Evolutionary conservation across 2,888 invertebrate genomes (phyloP).

Genomic region (Thera britannica): DNA sequence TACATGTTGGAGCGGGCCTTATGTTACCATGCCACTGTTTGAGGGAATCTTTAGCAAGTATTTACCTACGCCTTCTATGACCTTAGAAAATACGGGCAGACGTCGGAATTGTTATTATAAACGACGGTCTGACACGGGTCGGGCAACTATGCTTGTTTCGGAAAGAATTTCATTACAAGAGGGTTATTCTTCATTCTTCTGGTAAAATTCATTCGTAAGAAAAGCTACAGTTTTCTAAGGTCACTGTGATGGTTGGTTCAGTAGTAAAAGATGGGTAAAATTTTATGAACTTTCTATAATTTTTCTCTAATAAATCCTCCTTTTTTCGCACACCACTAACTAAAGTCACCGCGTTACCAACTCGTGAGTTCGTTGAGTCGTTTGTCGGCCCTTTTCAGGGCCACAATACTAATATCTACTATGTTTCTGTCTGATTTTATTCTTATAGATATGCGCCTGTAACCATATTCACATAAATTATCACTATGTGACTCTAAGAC

Average conservation of each 20-base stretch:
- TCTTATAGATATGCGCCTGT: no score
- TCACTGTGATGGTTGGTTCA: not conserved
- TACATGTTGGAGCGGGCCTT: no score
- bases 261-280: not conserved
- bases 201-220: constrained; percentile 2
- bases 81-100: constrained; percentile 7
- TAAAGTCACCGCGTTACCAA: no score
- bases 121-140: constrained; percentile 48
- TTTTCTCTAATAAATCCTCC: no score
- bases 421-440: no score
- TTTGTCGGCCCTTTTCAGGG: no score
- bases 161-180: constrained; percentile 49
- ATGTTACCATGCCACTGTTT: no score
- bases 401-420: no score
- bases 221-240: not conserved
- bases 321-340: no score
- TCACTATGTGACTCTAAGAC: no score
- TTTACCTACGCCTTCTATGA: not conserved
- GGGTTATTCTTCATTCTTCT: constrained; percentile 22
- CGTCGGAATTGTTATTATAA: constrained; percentile 42
- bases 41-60: not conserved
- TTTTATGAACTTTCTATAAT: not conserved
- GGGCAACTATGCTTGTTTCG: constrained; percentile 32
- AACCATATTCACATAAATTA: no score
- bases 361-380: no score